These are phyloP conservation scores for Ictidomys tridecemlineatus DNA, from an alignment of 2,113 vertebrate genomes.

Conservation along the genomic window DNA sequence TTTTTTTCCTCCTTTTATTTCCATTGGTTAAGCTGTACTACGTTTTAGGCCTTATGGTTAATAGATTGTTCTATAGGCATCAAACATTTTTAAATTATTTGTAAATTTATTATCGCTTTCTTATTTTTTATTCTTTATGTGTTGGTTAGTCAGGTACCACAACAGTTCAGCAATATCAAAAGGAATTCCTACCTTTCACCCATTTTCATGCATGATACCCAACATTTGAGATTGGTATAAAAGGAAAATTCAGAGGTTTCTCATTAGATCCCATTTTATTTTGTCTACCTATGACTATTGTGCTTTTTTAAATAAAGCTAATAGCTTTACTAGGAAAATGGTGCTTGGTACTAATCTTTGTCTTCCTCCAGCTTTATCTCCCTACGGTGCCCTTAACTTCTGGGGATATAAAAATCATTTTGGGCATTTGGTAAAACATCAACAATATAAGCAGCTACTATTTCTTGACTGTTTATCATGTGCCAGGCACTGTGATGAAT, in stretches of 20 bases:
- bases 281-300: neutral
- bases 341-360: slow-evolving; percentile 23
- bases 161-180: neutral
- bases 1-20: neutral
- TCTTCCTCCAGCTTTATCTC: slow-evolving; percentile 2
- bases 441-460: neutral
- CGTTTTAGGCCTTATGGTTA: neutral
- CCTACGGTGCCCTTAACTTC: neutral
- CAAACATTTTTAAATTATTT: slow-evolving; percentile 1
- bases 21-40: neutral
- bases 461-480: slow-evolving; percentile 7
- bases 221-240: neutral
- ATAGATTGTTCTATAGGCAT: neutral
- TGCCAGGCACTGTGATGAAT: neutral
- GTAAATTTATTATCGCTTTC: neutral
- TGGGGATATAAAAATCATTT: neutral
- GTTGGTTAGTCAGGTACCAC: neutral
- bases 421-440: slow-evolving; percentile 18
- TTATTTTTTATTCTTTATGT: neutral
- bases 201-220: neutral
- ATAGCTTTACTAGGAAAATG: neutral
- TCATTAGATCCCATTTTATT: neutral
- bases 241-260: neutral
- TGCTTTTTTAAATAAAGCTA: slow-evolving; percentile 29
- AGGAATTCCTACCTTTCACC: neutral